Evolutionary conservation across 23 tunicate genomes (phyloP).

Genomic region (Halocynthia aurantium): DNA sequence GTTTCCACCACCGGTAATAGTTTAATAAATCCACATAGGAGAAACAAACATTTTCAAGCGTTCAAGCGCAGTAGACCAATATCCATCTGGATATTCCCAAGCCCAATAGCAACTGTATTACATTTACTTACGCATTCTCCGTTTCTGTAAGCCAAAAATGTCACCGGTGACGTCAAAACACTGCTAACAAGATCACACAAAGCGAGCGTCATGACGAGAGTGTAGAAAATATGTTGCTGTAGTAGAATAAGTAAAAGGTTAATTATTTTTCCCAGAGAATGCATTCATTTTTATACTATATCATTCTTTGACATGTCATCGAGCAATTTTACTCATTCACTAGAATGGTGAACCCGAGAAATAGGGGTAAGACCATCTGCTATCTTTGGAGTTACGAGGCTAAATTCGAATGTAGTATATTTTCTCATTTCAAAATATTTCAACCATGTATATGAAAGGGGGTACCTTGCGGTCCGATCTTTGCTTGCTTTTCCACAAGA

Average conservation of each 20-base stretch:
- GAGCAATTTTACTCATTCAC: no score
- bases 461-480: constrained; percentile 50
- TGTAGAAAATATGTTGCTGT: constrained; percentile 72
- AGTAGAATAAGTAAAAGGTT: neutral
- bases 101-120: no score
- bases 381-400: neutral
- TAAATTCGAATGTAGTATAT: neutral
- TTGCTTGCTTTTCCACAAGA: constrained; percentile 50
- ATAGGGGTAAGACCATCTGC: neutral
- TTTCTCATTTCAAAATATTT: no score
- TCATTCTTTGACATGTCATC: no score
- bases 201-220: constrained; percentile 73
- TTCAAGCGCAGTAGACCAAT: no score
- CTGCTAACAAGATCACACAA: constrained; percentile 55
- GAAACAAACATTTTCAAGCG: no score
- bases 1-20: no score
- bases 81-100: no score
- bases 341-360: neutral
- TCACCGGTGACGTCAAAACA: constrained; percentile 57
- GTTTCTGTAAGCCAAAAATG: constrained; percentile 45
- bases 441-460: neutral
- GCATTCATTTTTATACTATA: no score
- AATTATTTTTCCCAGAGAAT: no score
- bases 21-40: no score
- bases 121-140: constrained; percentile 40